Evolutionary conservation across 2,888 invertebrate species (phyloP), one percentile per base, ranked within the genome.

Genomic region (Parnassius orleans): DNA sequence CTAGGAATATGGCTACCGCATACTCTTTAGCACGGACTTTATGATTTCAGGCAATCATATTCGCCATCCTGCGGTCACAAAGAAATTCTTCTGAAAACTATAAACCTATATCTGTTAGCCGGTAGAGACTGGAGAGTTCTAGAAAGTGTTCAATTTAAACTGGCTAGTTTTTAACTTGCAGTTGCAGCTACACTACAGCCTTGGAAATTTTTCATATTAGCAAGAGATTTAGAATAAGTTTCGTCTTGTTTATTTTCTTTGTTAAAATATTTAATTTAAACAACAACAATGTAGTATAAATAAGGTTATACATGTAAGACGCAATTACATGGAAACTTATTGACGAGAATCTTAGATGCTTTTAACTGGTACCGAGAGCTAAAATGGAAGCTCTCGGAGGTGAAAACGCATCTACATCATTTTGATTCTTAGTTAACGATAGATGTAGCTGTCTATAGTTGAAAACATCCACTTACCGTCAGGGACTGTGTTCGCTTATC

Each of bases 71-170:
- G 66, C 70, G 69, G 70, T 69, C 67, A 63, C 67, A 61, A 52
- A 68, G 57, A 68, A 71, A 66, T 68, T 76, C 66, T 88, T 88
- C 87, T 80, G 73, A 79, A 81, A 84, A 72, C 83, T 64, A 83
- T 90, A 87, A 90, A 87, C 87, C 85, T 79, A 87, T 72, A 82
- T 86, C 65, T 68, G 68, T 68, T 58, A 57, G 58, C 67, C 63
- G 64, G 69, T 66, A 9, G 9, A 51, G 61, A 65, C 69, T 66
- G 2, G 9, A 51, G 61, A 65, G 60, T 54, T 58, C 62, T 53
- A 44, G 53, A 54, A 66, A 67, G 59, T 62, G 63, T 66, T 66
- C 46, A 33, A 7, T 7, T 57, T 41, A 19, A 60, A 60, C 15
- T 52, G 63, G 46, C 59, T n/a, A 55, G 48, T 14, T 44, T 43